Percentiles rank a stretch among this genome's conserved stretches.
These are phyloP conservation scores for Castor canadensis DNA, from an alignment of 2,113 vertebrate species.

Conservation along the genomic window DNA sequence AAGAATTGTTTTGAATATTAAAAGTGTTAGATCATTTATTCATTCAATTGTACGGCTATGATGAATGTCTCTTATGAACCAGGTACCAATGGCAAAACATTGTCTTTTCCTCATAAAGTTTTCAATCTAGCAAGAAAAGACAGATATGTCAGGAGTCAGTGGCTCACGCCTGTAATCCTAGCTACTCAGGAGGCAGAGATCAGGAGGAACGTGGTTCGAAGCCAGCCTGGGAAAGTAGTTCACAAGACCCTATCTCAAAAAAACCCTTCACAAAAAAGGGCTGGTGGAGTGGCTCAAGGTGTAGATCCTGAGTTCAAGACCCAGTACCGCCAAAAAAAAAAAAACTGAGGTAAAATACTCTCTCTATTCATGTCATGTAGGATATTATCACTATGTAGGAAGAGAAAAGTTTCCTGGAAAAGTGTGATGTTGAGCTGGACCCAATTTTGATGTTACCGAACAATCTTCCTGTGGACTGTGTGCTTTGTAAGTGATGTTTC, in stretches of 20 bases:
- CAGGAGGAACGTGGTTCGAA: too few species aligned
- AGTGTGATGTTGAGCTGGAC: not conserved
- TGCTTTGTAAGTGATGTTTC: not conserved
- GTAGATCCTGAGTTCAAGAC: too few species aligned
- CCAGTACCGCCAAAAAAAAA: too few species aligned
- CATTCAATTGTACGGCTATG: not conserved
- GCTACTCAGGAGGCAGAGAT: too few species aligned
- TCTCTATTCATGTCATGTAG: not conserved
- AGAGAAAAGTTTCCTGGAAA: not conserved
- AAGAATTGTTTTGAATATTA: constrained; percentile 43
- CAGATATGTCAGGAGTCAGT: too few species aligned
- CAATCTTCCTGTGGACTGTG: not conserved
- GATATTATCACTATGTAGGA: not conserved
- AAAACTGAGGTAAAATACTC: not conserved
- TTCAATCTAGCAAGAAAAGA: constrained; percentile 32
- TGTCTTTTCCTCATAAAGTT: constrained; percentile 29
- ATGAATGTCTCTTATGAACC: not conserved
- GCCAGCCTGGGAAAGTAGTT: too few species aligned
- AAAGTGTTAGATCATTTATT: not conserved
- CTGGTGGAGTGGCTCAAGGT: too few species aligned
- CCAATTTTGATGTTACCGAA: not conserved
- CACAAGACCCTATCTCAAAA: too few species aligned
- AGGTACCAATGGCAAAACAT: not conserved
- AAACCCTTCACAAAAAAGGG: too few species aligned
- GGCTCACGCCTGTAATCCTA: too few species aligned